These are phyloP conservation scores for Eumacrocentrus americanus DNA, from an alignment of 2,888 invertebrate species.

Conservation along the genomic window DNA sequence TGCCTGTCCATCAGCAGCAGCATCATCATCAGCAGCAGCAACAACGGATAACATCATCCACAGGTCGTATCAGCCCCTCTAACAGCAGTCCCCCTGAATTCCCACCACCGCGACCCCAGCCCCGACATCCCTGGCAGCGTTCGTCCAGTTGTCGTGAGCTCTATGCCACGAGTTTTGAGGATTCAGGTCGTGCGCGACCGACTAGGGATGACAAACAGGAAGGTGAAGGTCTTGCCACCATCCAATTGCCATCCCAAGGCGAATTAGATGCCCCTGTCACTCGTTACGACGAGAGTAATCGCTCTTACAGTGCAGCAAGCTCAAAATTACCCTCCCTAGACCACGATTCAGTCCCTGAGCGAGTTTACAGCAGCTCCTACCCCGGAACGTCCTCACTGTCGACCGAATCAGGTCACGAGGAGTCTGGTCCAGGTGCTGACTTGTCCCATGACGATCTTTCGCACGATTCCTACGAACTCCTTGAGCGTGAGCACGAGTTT, in stretches of 20 bases:
- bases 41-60: constrained; percentile 58
- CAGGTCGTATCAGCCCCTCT: constrained; percentile 63
- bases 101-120: constrained; percentile 60
- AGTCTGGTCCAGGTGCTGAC: constrained; percentile 70
- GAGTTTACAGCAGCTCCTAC: constrained; percentile 85
- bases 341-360: constrained; percentile 71
- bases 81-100: constrained; percentile 61
- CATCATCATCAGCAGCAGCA: constrained; percentile 47
- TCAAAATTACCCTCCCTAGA: constrained; percentile 71
- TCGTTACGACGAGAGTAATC: constrained; percentile 73
- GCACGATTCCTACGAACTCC: constrained; percentile 85
- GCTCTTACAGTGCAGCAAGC: constrained; percentile 69
- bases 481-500: constrained; percentile 69
- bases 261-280: constrained; percentile 74
- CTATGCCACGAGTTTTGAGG: constrained; percentile 78
- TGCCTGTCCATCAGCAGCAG: constrained; percentile 37
- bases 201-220: constrained; percentile 23
- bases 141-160: constrained; percentile 84
- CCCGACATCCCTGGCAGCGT: constrained; percentile 72
- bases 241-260: constrained; percentile 59
- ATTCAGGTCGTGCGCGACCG: constrained; percentile 69
- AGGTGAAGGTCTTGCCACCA: constrained; percentile 42
- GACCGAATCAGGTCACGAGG: constrained; percentile 68
- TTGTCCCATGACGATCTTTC: constrained; percentile 85
- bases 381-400: constrained; percentile 77